A percentile compares a stretch with the other conserved stretches of the same genome.
phyloP scores from a whole-genome alignment of 2,113 vertebrate genomes.

The Antennarius striatus region DNA sequence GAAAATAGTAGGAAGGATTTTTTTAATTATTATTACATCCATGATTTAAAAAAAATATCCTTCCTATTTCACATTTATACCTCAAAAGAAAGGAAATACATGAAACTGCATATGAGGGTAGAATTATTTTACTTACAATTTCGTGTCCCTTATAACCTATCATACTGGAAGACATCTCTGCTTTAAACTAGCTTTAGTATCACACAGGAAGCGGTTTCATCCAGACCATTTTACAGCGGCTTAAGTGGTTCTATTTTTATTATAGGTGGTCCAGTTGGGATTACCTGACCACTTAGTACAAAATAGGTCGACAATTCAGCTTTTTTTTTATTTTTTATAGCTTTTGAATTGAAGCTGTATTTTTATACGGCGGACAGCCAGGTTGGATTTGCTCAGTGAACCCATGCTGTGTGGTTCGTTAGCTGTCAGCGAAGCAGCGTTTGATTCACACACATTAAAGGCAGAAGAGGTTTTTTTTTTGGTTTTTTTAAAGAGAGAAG shows the following conservation, averaged over 20 bases:
- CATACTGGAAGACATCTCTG: no score
- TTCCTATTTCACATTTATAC: no score
- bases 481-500: no score
- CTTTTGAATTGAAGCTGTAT: conserved; percentile 31
- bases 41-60: no score
- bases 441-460: conserved; percentile 7
- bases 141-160: no score
- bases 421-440: conserved; percentile 1
- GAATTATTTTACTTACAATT: no score
- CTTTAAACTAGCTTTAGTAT: conserved; percentile 1
- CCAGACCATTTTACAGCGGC: conserved; percentile 34
- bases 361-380: conserved; percentile 20
- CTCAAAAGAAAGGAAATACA: no score
- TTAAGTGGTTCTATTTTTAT: conserved; percentile 49
- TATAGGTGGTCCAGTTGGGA: conserved; percentile 46
- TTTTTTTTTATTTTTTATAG: conserved; percentile 8
- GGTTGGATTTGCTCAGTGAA: conserved; percentile 3
- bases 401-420: not conserved
- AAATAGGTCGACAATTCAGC: conserved; percentile 53
- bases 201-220: conserved; percentile 24
- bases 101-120: no score
- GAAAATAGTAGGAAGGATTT: no score
- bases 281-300: conserved; percentile 47
- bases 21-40: no score
- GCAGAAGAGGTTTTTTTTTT: conserved; percentile 6